Evolutionary conservation across 1,140 invertebrate species (phyloP).

Genomic region (Pogonus chalceus): DNA sequence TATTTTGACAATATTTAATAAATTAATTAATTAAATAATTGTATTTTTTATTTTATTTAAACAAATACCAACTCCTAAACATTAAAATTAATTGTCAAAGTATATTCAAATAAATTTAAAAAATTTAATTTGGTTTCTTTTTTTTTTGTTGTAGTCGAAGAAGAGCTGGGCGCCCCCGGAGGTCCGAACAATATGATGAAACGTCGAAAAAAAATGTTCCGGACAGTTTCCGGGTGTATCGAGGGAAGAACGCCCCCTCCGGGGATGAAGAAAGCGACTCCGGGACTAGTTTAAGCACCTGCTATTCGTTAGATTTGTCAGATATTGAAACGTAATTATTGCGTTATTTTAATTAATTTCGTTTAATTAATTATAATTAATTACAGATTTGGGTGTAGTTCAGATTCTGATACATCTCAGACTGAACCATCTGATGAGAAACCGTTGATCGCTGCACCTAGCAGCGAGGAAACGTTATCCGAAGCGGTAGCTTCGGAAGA

Average conservation of each 20-base stretch:
- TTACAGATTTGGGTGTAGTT: constrained; percentile 5
- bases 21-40: too few species aligned
- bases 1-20: too few species aligned
- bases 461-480: constrained; percentile 16
- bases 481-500: constrained; percentile 12
- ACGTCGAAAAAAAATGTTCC: constrained; percentile 23
- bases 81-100: too few species aligned
- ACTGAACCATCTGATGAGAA: constrained; percentile 19
- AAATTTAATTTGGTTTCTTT: too few species aligned
- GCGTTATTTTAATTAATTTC: constrained; percentile 13
- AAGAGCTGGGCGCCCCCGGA: constrained; percentile 18
- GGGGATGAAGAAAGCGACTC: constrained; percentile 32
- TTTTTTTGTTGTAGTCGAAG: constrained; percentile 21
- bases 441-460: constrained; percentile 20
- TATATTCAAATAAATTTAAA: too few species aligned
- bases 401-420: constrained; percentile 11
- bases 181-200: constrained; percentile 1
- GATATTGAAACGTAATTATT: constrained; percentile 32
- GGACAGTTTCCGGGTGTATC: constrained; percentile 30
- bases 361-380: not conserved
- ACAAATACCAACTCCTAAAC: too few species aligned
- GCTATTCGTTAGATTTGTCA: constrained; percentile 30
- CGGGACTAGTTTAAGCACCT: constrained; percentile 31
- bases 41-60: too few species aligned
- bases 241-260: constrained; percentile 27